Conservation (phyloP, 2,113 vertebrate genomes). For the Gobio gobio region DNA sequence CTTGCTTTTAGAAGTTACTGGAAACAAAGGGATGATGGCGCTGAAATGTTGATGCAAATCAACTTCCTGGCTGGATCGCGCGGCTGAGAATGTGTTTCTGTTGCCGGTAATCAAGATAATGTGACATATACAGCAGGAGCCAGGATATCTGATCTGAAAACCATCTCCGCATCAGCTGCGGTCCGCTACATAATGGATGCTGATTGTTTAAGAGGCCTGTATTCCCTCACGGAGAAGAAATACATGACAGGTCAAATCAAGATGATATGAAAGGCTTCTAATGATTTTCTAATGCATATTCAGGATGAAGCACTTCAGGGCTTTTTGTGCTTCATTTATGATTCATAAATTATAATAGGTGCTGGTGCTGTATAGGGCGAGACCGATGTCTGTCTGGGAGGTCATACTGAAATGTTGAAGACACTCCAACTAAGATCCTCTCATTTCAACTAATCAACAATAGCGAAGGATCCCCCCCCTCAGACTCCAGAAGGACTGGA, state of each 20-base stretch:
- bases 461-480: no score
- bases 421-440: not conserved
- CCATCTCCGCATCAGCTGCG: not conserved
- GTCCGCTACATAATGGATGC: conserved; percentile 22
- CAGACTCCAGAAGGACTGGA: conserved; percentile 1
- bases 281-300: conserved; percentile 36
- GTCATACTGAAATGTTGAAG: not conserved
- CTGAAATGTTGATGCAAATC: conserved; percentile 1
- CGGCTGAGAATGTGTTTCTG: conserved; percentile 11
- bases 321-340: not conserved
- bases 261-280: conserved; percentile 20
- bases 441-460: not conserved
- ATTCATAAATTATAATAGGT: not conserved
- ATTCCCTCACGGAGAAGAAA: not conserved
- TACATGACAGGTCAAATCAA: conserved; percentile 17
- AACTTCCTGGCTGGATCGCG: conserved; percentile 8
- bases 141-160: conserved; percentile 33
- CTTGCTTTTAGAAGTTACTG: not conserved
- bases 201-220: conserved; percentile 24
- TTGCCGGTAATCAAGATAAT: conserved; percentile 24
- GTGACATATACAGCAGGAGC: conserved; percentile 13
- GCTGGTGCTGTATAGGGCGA: not conserved
- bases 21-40: not conserved
- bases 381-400: not conserved
- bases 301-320: not conserved